A percentile compares a stretch with the other conserved stretches of the same genome.
phyloP scores from a whole-genome alignment of 2,888 invertebrate genomes.

The Acanthococcus lagerstroemiae region DNA sequence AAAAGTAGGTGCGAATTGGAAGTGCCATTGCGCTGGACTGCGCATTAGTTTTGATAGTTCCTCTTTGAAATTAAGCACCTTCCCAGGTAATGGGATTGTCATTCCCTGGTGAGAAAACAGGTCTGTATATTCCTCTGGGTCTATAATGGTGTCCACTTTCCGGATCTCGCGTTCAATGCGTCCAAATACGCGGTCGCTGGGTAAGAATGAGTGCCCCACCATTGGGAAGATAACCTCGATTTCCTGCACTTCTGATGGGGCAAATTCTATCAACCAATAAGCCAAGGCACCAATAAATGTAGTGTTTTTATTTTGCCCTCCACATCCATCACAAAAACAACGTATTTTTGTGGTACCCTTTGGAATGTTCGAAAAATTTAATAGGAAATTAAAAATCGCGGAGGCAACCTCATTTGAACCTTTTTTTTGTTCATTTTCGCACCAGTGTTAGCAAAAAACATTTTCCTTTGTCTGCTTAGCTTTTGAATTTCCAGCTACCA shows the following conservation, averaged over 20 bases:
- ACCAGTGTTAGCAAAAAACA: conserved; percentile 38
- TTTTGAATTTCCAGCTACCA: conserved; percentile 39
- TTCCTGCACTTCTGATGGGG: background rate
- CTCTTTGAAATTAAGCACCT: too few species aligned
- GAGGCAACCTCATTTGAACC: conserved; percentile 39
- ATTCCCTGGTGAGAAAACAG: too few species aligned
- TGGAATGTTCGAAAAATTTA: background rate
- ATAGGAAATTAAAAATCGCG: conserved; percentile 35
- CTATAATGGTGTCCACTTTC: too few species aligned
- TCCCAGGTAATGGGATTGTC: too few species aligned
- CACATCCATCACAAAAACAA: background rate
- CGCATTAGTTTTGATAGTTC: too few species aligned
- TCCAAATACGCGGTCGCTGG: too few species aligned
- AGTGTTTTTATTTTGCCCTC: background rate
- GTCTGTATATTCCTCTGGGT: too few species aligned
- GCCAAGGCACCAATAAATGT: background rate
- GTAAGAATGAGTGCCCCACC: too few species aligned
- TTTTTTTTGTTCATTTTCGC: conserved; percentile 38
- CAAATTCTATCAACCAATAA: too few species aligned
- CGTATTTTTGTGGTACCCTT: background rate
- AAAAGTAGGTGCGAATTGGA: too few species aligned
- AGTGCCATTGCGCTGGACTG: too few species aligned
- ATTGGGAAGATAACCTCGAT: background rate
- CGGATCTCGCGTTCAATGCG: too few species aligned
- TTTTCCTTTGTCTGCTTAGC: conserved; percentile 35